Base-by-base conservation (phyloP, 2,113 vertebrate genomes). In the Nicator chloris region DNA sequence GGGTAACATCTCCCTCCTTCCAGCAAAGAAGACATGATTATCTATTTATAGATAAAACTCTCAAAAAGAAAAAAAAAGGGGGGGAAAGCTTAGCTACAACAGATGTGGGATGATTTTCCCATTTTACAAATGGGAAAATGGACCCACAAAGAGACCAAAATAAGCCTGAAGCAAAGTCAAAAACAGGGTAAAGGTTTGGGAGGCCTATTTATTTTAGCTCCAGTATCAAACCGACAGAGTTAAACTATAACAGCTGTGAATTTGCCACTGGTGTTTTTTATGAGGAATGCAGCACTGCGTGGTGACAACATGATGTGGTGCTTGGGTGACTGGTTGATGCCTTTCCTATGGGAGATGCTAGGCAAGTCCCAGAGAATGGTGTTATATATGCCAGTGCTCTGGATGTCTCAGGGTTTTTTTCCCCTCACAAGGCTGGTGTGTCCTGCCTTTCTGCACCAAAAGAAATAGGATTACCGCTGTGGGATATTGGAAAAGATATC, bases 261-360 rank as follows among this genome's bases (percentile, higher is more conserved):
- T 92, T 91, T 93, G 61, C 82, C 57, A 54, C 70, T 93, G 73
- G 60, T 94, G 35, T 14, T 61, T 86, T 89, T 92, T 54, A 80
- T 31, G 59, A 50, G 42, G 66, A 65, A 49, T 56, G 30, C 66
- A 87, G 35, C 66, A 75, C 61, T 9, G 0, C 1, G 19, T 90
- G 79, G 76, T 77, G 59, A 69, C 69, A 85, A 28, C 28, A 4
- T 33, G 35, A 65, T 80, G 12, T 83, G 54, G 24, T 79, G 47
- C 54, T 8, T 56, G 82, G 42, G 33, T 88, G 56, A 47, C 53
- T 69, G 24, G 35, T 44, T 86, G 47, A 60, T 45, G 21, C 22
- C 11, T 57, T 33, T 86, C 10, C 71, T 54, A 7, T 47, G 40
- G 66, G 66, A 92, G 44, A 76, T 50, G 54, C 14, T 63, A 45